Base-by-base conservation (phyloP, 1,140 invertebrate species). In the Drosophila navojoa region DNA sequence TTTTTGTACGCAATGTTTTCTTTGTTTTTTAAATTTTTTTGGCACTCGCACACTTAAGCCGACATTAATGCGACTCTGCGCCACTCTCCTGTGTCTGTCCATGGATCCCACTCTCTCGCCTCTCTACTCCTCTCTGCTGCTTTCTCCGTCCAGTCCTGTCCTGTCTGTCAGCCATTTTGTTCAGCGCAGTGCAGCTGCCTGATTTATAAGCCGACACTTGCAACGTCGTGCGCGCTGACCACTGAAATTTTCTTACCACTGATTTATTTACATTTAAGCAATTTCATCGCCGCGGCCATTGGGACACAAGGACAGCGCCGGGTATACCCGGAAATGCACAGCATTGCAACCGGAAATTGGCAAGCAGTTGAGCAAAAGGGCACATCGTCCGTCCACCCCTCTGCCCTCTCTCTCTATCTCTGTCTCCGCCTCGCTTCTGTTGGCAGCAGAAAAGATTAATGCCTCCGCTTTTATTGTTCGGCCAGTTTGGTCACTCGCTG, bases 261-360 rank as follows among this genome's bases (percentile, higher is more conserved):
- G 82, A 87, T 87, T 87, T 87, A 87, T 87, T 87, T 87, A 87
- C 84, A 87, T 87, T 87, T 87, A 87, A 87, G 82, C 82, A 87
- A 87, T 87, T 87, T 87, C 82, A 85, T 76, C 82, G 82, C 82
- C 79, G 76, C 66, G 62, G 58, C 64, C 80, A 73, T 47, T 11
- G 27, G 29, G 32, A 42, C 2, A 11, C 6, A 13, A 11, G 19
- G n/a, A 13, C 2, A 32, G 47, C 13, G 19, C 19, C 19, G n/a
- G 35, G 0, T 0, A 1, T 32, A 53, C 38, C 38, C 81, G 84
- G 82, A 87, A 87, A 82, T 64, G 71, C 69, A 70, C 76, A 79
- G 82, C 84, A 87, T 89, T 87, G 82, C 82, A 82, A 74, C 58
- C 82, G 82, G 82, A 87, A 87, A 87, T 87, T 87, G 82, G 84